Evolutionary conservation across 2,113 vertebrate genomes (phyloP).

Genomic region (Rynchops niger): DNA sequence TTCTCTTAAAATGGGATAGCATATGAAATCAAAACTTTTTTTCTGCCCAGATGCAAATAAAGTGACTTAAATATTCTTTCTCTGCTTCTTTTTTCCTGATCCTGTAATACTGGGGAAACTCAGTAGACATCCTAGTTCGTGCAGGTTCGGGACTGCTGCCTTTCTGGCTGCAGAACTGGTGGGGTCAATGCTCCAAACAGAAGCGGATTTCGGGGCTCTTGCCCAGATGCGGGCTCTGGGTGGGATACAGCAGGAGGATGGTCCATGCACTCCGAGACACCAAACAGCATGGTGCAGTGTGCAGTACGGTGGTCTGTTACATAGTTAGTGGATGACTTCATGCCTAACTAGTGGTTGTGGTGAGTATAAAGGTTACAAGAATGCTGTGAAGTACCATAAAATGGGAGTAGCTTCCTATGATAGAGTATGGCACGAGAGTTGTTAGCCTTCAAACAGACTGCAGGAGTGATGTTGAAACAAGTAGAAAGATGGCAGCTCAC

Average conservation of each 20-base stretch:
- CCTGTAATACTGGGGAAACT: not conserved
- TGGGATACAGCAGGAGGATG: rapidly evolving
- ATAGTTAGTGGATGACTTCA: not conserved
- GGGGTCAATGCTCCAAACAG: not conserved
- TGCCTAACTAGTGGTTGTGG: not conserved
- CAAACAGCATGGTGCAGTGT: rapidly evolving
- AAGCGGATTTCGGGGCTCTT: not conserved
- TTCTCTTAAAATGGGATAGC: not conserved
- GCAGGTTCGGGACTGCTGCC: not conserved
- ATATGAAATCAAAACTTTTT: not conserved
- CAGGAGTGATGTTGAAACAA: not conserved
- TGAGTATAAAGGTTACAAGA: not conserved
- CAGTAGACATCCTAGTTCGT: rapidly evolving
- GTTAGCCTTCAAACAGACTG: not conserved
- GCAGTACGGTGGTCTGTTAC: rapidly evolving
- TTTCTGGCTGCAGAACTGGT: not conserved
- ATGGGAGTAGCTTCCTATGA: not conserved
- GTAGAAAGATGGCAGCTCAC: not conserved
- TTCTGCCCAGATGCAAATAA: not conserved
- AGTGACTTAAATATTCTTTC: not conserved
- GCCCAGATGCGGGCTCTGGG: not conserved
- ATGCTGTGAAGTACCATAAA: not conserved
- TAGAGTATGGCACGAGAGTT: not conserved
- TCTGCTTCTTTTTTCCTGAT: not conserved
- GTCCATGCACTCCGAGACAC: not conserved